phyloP scores from a whole-genome alignment of 2,113 vertebrate genomes.

The Noctilio leporinus region DNA sequence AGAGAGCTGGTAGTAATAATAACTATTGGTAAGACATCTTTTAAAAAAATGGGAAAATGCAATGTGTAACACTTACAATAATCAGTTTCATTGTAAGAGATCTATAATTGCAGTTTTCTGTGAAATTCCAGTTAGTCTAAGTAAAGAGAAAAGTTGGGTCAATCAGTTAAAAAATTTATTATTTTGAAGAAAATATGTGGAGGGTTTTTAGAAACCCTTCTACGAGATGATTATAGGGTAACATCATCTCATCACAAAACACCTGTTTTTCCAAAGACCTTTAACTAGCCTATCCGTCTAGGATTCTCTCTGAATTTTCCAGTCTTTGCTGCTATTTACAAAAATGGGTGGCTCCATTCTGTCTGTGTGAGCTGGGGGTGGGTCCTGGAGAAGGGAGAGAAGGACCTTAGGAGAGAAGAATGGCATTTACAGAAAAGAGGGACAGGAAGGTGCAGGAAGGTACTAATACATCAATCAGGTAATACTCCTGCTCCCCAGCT shows the following conservation, averaged over 20 bases:
- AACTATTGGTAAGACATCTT: not conserved
- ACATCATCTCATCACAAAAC: not conserved
- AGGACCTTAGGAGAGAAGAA: not conserved
- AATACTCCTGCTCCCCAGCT: not conserved
- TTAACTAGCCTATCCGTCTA: not conserved
- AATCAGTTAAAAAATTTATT: not conserved
- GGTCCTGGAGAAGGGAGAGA: not conserved
- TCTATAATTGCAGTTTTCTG: not conserved
- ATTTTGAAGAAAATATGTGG: not conserved
- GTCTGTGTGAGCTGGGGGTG: not conserved
- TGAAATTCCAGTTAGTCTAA: not conserved
- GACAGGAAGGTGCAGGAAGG: not conserved
- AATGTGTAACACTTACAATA: not conserved
- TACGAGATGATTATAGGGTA: not conserved
- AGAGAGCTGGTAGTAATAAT: not conserved
- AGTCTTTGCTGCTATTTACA: not conserved
- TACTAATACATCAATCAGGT: not conserved
- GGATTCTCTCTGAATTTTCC: not conserved
- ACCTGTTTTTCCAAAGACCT: not conserved
- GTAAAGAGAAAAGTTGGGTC: not conserved
- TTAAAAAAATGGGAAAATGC: not conserved
- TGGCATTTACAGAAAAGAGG: not conserved
- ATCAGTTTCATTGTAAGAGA: not conserved
- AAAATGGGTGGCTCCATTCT: not conserved
- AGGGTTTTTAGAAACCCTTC: not conserved